These are phyloP conservation scores for Brachymystax lenok DNA, from an alignment of 2,797 vertebrate genomes.

Conservation along the genomic window DNA sequence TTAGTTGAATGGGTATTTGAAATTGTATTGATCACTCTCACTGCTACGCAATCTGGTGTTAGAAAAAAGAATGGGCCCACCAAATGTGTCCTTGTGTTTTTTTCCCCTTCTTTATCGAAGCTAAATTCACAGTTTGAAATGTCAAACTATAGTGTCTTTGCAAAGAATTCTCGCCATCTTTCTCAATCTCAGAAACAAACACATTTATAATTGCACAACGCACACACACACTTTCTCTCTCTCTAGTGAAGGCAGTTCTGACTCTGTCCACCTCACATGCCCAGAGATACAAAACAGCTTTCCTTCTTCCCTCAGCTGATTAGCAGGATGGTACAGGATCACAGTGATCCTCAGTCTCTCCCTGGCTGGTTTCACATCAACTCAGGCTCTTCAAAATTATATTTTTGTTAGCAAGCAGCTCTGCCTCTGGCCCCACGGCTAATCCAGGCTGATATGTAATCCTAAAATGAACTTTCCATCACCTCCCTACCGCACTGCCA, in stretches of 20 bases:
- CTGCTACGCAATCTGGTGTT: constrained; percentile 20
- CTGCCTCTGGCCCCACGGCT: constrained; percentile 40
- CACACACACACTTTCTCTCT: neutral
- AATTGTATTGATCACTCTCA: constrained; percentile 50
- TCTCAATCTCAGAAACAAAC: constrained; percentile 25
- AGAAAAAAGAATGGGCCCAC: constrained; percentile 20
- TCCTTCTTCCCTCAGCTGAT: constrained; percentile 43
- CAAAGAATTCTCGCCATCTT: constrained; percentile 51
- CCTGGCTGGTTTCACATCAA: constrained; percentile 33
- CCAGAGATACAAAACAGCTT: constrained; percentile 17
- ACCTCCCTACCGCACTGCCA: constrained; percentile 53
- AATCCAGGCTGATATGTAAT: constrained; percentile 50
- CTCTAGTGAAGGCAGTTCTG: neutral
- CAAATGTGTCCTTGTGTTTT: constrained; percentile 34
- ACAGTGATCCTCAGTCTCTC: constrained; percentile 38
- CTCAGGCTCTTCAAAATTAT: constrained; percentile 44
- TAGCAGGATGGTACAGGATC: constrained; percentile 45
- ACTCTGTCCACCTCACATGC: neutral
- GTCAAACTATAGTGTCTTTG: constrained; percentile 56
- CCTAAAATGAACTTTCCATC: constrained; percentile 69
- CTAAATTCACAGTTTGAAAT: constrained; percentile 47
- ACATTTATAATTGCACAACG: neutral
- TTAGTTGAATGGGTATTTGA: neutral
- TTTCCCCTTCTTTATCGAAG: constrained; percentile 40
- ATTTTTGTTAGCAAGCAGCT: constrained; percentile 45